These are phyloP conservation scores for Poeciliopsis retropinna DNA, from an alignment of 2,113 vertebrate genomes.

Conservation along the genomic window DNA sequence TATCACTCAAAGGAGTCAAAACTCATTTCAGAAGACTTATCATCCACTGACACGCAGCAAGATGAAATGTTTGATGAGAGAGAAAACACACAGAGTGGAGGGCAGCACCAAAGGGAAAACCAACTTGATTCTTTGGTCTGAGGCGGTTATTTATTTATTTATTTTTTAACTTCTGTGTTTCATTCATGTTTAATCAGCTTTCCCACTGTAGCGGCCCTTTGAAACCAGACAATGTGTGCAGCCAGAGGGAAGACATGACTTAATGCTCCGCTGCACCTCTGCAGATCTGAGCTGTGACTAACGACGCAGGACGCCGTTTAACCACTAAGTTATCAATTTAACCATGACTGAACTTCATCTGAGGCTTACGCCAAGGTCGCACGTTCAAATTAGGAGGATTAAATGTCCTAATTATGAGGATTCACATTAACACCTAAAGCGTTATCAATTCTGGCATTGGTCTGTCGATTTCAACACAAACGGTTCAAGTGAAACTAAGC, in stretches of 20 bases:
- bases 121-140: background rate
- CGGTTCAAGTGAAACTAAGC: background rate
- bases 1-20: background rate
- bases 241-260: conserved; percentile 19
- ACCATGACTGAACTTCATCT: background rate
- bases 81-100: background rate
- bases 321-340: background rate
- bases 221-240: conserved; percentile 15
- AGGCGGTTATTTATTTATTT: background rate
- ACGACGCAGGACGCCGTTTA: conserved; percentile 10
- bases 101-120: background rate
- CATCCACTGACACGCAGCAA: background rate
- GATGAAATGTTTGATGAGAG: background rate
- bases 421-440: background rate
- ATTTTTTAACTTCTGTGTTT: conserved; percentile 5
- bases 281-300: conserved; percentile 19
- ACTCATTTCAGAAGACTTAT: background rate
- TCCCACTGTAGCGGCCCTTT: conserved; percentile 24
- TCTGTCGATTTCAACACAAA: background rate
- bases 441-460: background rate
- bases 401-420: background rate
- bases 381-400: background rate
- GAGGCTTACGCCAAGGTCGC: background rate
- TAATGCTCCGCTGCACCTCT: conserved; percentile 14
- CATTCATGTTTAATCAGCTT: conserved; percentile 45